Evolutionary conservation across 92 coral and sea anemone genomes (phyloP), one percentile per base, ranked within the genome.

Genomic region (Hydrozoanthus gracilis): DNA sequence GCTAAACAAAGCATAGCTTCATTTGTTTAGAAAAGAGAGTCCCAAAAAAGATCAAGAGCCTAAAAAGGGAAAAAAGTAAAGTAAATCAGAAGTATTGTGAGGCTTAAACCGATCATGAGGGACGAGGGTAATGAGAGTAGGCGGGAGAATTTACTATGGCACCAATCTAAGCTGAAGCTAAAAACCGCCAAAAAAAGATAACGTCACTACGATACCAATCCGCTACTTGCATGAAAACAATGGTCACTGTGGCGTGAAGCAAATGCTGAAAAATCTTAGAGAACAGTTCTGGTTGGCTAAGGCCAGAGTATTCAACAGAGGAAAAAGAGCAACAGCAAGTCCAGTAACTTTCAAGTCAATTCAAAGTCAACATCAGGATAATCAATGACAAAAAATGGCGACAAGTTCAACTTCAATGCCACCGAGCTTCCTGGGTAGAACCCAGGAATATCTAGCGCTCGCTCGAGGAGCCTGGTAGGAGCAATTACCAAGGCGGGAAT

Each of bases 181-280:
- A 44, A 71, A 79, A 89, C 20, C 92, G 3, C 92, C 89, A 47
- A 60, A 80, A 3, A 6, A 75, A 12, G 84, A 89, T 27, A 82
- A 52, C 15, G 58, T 91, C 44, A 71, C 87, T 3, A 46, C 78
- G 1, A 82, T 88, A 8, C n/a, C 84, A 7, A 84, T 91, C 44
- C 70, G 87, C 5, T 39, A 82, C 50, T 2, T 78, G 14, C 91
- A 85, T 47, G 77, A 79, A 65, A 15, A 65, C 2, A 76, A 65
- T 51, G 94, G 94, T 7, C 92, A 92, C 73, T 86, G 90, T 68
- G 94, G 94, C 2, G 75, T 65, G 1, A 88, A 89, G 39, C 94
- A 91, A 20, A 82, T 85, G 27, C 47, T 86, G 60, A 50, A 51
- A 16, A 46, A 46, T 27, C 46, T 61, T 67, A 86, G 89, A 67